These are phyloP conservation scores for Crocuta crocuta DNA, from an alignment of 2,113 vertebrate genomes.

Conservation along the genomic window DNA sequence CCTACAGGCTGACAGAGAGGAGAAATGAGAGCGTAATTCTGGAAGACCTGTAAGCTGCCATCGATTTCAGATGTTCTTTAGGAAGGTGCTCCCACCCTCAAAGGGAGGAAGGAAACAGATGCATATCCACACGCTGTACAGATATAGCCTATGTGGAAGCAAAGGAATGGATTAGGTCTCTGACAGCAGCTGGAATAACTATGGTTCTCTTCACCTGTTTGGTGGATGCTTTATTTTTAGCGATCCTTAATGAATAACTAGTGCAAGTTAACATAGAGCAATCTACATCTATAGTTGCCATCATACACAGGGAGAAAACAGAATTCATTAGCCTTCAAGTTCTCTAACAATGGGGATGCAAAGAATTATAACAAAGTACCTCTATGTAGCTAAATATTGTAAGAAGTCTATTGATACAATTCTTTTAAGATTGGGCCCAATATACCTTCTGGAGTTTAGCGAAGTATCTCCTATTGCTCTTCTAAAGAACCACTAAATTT, in stretches of 20 bases:
- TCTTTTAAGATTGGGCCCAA: background rate
- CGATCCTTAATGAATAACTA: conserved; percentile 32
- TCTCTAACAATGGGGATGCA: conserved; percentile 7
- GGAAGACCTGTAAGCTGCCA: background rate
- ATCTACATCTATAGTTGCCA: conserved; percentile 1
- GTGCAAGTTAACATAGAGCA: background rate
- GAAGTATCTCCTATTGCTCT: background rate
- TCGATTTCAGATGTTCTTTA: background rate
- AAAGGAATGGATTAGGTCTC: background rate
- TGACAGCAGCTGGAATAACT: background rate
- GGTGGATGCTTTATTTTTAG: conserved; percentile 48
- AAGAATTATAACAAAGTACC: background rate
- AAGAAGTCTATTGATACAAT: background rate
- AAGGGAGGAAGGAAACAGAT: background rate
- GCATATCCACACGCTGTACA: background rate
- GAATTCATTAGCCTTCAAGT: conserved; percentile 27
- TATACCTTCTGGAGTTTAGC: background rate
- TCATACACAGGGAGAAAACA: background rate
- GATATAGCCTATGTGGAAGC: background rate
- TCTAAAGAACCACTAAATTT: conserved; percentile 21
- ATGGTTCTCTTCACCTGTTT: background rate
- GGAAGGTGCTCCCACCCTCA: background rate
- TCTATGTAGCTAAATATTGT: background rate
- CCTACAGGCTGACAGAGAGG: background rate
- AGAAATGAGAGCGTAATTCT: background rate